Percentiles rank a stretch among this genome's conserved stretches.
These are phyloP conservation scores for Trogon surrucura DNA, from an alignment of 2,113 vertebrate species.

Conservation along the genomic window DNA sequence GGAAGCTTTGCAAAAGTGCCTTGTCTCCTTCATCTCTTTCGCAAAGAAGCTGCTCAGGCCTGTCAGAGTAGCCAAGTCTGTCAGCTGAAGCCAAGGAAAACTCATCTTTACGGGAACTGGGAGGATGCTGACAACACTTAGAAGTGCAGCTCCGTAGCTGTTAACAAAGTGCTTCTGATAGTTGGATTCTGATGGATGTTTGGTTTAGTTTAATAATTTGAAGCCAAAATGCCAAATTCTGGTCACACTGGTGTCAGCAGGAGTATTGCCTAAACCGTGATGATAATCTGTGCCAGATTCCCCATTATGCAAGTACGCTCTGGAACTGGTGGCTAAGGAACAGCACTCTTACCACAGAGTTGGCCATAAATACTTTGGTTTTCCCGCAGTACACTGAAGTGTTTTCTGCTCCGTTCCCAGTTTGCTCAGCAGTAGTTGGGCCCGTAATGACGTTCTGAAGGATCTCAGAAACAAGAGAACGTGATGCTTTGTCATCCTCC, in stretches of 20 bases:
- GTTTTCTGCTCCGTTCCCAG: constrained; percentile 2
- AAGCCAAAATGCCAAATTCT: background rate
- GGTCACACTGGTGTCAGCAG: background rate
- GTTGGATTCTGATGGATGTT: background rate
- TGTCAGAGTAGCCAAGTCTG: background rate
- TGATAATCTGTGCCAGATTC: background rate
- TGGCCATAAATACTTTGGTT: constrained; percentile 93
- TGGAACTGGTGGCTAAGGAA: background rate
- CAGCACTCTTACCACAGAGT: constrained; percentile 77
- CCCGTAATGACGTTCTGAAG: constrained; percentile 6
- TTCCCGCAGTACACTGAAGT: constrained; percentile 84
- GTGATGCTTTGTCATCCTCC: background rate
- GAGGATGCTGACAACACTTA: accelerated
- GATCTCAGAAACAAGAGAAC: constrained; percentile 72
- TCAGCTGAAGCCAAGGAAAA: background rate
- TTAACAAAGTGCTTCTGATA: background rate
- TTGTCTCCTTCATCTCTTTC: background rate
- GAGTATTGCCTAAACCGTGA: background rate
- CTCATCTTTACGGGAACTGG: background rate
- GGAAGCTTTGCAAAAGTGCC: background rate
- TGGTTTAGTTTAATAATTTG: background rate
- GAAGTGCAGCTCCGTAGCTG: background rate
- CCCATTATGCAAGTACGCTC: background rate
- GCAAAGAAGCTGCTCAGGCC: background rate
- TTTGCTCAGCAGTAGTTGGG: background rate